phyloP scores from a whole-genome alignment of 2,113 vertebrate genomes.

The Tachysurus fulvidraco region DNA sequence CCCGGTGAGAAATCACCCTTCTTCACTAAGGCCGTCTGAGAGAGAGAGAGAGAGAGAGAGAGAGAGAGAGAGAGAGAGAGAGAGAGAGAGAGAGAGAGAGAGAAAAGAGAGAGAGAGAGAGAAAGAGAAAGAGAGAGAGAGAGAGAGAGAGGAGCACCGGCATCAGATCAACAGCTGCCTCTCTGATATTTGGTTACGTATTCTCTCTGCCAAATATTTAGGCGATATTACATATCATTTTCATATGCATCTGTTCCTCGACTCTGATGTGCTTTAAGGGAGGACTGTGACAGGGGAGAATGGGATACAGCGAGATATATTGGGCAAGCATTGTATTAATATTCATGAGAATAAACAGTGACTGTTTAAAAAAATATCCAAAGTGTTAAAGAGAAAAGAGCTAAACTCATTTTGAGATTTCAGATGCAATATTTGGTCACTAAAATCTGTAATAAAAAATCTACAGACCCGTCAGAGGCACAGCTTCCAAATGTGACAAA shows the following conservation, averaged over 20 bases:
- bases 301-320: slow-evolving; percentile 74
- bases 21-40: slow-evolving; percentile 88
- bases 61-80: slow-evolving; percentile 22
- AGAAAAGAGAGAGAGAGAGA: background rate
- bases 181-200: slow-evolving; percentile 71
- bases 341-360: slow-evolving; percentile 64
- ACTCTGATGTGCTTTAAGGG: slow-evolving; percentile 72
- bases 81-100: slow-evolving; percentile 32
- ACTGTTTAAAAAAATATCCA: slow-evolving; percentile 51
- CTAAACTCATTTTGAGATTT: slow-evolving; percentile 41
- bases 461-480: slow-evolving; percentile 18
- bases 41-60: slow-evolving; percentile 31
- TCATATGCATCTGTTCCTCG: slow-evolving; percentile 73
- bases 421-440: slow-evolving; percentile 47
- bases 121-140: slow-evolving; percentile 36
- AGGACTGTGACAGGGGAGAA: slow-evolving; percentile 19
- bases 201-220: slow-evolving; percentile 73
- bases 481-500: background rate
- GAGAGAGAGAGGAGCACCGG: slow-evolving; percentile 12
- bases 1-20: slow-evolving; percentile 94
- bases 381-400: slow-evolving; percentile 52
- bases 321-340: slow-evolving; percentile 68
- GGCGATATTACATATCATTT: slow-evolving; percentile 71
- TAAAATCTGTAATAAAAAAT: slow-evolving; percentile 38
- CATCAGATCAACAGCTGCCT: slow-evolving; percentile 75